These are phyloP conservation scores for Drosophila paulistorum DNA, from an alignment of 1,140 invertebrate genomes.

Conservation along the genomic window DNA sequence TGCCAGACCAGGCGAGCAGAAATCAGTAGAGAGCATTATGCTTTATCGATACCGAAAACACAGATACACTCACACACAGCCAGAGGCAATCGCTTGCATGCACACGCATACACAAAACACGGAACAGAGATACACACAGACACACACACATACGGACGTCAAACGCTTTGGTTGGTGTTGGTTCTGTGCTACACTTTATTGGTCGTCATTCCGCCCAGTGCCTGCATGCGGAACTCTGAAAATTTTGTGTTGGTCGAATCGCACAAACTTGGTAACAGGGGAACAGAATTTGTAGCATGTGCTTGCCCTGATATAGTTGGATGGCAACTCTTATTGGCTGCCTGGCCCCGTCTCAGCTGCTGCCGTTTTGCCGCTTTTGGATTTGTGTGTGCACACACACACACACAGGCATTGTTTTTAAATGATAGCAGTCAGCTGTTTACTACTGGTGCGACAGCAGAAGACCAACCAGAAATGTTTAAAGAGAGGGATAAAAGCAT, in stretches of 20 bases:
- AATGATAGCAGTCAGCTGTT: conserved; percentile 76
- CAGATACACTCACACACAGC: conserved; percentile 21
- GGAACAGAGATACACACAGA: conserved; percentile 4
- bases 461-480: conserved; percentile 80
- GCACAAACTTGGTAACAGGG: conserved; percentile 75
- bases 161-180: conserved; percentile 71
- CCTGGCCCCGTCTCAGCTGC: conserved; percentile 52
- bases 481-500: conserved; percentile 71
- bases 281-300: conserved; percentile 55
- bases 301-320: conserved; percentile 80
- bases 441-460: conserved; percentile 72
- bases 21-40: conserved; percentile 16
- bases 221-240: conserved; percentile 72
- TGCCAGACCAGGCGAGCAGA: conserved; percentile 28
- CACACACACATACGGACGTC: conserved; percentile 32
- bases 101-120: conserved; percentile 10
- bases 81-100: conserved; percentile 23
- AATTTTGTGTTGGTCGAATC: conserved; percentile 83
- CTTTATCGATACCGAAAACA: conserved; percentile 56
- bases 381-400: conserved; percentile 40
- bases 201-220: conserved; percentile 75
- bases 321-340: conserved; percentile 83
- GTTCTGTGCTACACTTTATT: conserved; percentile 74
- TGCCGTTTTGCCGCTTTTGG: conserved; percentile 43
- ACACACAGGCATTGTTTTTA: conserved; percentile 53